A percentile compares a stretch with the other conserved stretches of the same genome.
phyloP scores from a whole-genome alignment of 2,888 invertebrate species.

The Hipparchia semele region DNA sequence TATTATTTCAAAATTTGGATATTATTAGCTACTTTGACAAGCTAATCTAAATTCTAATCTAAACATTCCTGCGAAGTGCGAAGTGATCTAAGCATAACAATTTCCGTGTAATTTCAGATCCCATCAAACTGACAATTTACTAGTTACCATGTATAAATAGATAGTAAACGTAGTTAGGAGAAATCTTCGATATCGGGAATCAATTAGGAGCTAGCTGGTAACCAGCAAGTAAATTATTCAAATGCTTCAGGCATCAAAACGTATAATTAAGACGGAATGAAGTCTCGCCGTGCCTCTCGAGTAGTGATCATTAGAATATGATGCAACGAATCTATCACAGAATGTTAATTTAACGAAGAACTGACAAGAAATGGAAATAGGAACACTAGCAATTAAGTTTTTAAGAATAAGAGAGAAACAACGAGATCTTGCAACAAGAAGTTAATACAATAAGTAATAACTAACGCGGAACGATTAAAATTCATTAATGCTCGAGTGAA shows the following conservation, averaged over 20 bases:
- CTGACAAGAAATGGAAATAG: conserved; percentile 6
- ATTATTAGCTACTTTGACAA: no score
- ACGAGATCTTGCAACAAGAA: no score
- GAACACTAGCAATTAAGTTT: neutral
- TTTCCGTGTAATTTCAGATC: conserved; percentile 1
- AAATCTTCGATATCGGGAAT: conserved; percentile 18
- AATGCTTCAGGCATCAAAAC: conserved; percentile 19
- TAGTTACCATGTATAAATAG: neutral
- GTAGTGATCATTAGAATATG: conserved; percentile 23
- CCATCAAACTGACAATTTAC: conserved; percentile 9
- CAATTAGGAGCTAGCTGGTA: conserved; percentile 16
- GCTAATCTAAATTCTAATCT: no score
- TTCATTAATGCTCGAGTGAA: no score
- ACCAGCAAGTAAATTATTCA: conserved; percentile 19
- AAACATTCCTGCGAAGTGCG: neutral
- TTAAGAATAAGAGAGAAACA: no score
- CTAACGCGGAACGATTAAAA: no score
- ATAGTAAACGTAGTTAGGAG: neutral
- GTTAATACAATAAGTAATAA: no score
- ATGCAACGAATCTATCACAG: conserved; percentile 18
- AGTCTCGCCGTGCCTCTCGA: conserved; percentile 23
- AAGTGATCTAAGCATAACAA: neutral
- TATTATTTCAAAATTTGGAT: no score
- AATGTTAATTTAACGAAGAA: conserved; percentile 18
- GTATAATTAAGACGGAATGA: conserved; percentile 22